A percentile compares a stretch with the other conserved stretches of the same genome.
Evolutionary conservation across 2,888 invertebrate genomes (phyloP).

Genomic region (Thymelicus sylvestris): DNA sequence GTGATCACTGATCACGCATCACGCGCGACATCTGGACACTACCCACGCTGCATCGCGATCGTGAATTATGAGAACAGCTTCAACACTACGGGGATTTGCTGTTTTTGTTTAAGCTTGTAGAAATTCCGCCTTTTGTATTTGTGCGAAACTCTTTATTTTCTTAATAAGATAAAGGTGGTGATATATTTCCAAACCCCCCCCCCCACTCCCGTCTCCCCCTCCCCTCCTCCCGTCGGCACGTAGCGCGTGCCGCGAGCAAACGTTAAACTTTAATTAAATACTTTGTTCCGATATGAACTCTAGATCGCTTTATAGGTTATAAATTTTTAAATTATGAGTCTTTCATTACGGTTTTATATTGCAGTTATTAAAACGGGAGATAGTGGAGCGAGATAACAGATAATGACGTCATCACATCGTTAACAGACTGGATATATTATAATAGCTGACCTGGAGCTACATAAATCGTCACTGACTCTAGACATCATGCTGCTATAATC

Average conservation of each 20-base stretch:
- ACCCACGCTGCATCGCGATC: no score
- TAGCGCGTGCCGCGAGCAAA: conserved; percentile 14
- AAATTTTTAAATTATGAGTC: conserved; percentile 10
- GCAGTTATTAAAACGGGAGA: conserved; percentile 4
- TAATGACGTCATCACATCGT: not conserved
- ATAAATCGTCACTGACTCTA: no score
- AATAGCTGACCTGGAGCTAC: no score
- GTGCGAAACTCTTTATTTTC: not conserved
- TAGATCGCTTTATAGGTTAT: conserved; percentile 1
- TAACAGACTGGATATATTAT: not conserved
- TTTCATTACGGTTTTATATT: conserved; percentile 5
- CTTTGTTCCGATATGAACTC: conserved; percentile 19
- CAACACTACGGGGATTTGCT: no score
- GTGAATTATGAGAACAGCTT: no score
- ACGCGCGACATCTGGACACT: not conserved
- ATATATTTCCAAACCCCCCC: not conserved
- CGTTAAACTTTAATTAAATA: conserved; percentile 23
- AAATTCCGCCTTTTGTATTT: not conserved
- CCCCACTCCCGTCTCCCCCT: not conserved
- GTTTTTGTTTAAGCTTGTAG: no score
- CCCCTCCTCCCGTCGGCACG: not conserved
- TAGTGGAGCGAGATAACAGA: not conserved
- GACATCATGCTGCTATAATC: no score
- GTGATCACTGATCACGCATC: not conserved
- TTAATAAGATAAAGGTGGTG: conserved; percentile 6